Conservation (phyloP, 2,888 invertebrate species). For the Melanostoma mellinum region DNA sequence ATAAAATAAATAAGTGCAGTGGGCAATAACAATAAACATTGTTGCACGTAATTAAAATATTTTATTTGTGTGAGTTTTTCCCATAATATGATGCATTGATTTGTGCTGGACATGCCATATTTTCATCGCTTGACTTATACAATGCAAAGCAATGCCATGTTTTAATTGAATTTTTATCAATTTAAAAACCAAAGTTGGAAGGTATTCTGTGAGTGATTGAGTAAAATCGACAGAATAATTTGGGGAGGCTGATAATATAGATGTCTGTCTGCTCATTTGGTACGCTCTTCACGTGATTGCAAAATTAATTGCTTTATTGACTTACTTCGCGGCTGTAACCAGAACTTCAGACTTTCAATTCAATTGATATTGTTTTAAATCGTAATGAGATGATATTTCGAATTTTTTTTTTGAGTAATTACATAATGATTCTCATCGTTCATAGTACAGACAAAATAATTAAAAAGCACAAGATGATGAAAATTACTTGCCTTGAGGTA, state of each 20-base stretch:
- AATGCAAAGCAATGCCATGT: conserved; percentile 21
- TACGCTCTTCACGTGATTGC: conserved; percentile 12
- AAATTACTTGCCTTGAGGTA: no score
- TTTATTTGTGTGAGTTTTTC: conserved; percentile 31
- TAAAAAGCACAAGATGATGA: no score
- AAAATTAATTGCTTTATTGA: conserved; percentile 58
- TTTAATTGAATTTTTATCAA: conserved; percentile 62
- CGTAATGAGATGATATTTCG: no score
- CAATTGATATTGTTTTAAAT: conserved; percentile 5
- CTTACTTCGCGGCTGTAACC: conserved; percentile 23
- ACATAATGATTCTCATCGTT: no score
- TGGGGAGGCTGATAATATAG: conserved; percentile 10
- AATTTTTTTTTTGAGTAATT: no score
- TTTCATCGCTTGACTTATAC: conserved; percentile 41
- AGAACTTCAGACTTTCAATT: conserved; percentile 18
- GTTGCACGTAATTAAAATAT: conserved; percentile 53
- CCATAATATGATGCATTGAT: conserved; percentile 45
- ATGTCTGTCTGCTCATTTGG: neutral
- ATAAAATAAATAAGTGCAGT: conserved; percentile 19
- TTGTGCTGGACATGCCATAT: conserved; percentile 42
- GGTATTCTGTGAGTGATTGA: conserved; percentile 17
- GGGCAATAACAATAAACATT: conserved; percentile 41
- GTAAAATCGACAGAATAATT: conserved; percentile 38
- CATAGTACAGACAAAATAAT: no score
- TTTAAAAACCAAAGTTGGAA: conserved; percentile 23